Evolutionary conservation across 2,113 vertebrate genomes (phyloP), one percentile per base, ranked within the genome.

Genomic region (Zapornia atra): DNA sequence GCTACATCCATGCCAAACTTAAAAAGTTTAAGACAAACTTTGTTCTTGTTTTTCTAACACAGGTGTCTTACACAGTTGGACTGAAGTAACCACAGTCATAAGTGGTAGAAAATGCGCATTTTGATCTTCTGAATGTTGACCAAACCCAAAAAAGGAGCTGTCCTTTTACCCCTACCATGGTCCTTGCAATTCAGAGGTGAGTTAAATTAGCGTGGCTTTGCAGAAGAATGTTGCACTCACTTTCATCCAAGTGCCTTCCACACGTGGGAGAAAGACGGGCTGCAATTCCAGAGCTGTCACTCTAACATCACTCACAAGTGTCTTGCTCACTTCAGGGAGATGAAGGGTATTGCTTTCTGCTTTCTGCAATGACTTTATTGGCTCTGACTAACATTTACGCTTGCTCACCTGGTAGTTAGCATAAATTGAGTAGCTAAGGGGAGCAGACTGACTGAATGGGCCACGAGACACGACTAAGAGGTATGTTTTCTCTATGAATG

Each of bases 261-360:
- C 44, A 77, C 3, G 0, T 75, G 54, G n/a, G 34, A 54, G 61
- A 64, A 78, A 42, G 78, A 54, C 4, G 0, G 40, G 36, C 69
- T 68, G 56, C 54, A 64, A 15, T 48, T 73, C 54, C 66, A 42
- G 78, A 77, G 63, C 84, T 85, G 87, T 54, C 70, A 34, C 38
- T 66, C 24, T 20, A 25, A 24, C 2, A 1, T 53, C 57, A 25
- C 54, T 20, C 25, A 33, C 3, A 0, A 2, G 25, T 29, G 36
- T 40, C 72, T 31, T 1, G 0, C 40, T 86, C 44, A 20, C 40
- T 54, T 59, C 24, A 56, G 16, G 33, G 60, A 69, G 11, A 28
- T 34, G 56, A 60, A 88, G 18, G 10, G 3, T 24, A 17, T 17
- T 53, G 19, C 66, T 63, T 54, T 87, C 72, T 85, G 33, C 75